These are phyloP conservation scores for Ectemnius cavifrons DNA, from an alignment of 2,888 invertebrate species.

Conservation along the genomic window DNA sequence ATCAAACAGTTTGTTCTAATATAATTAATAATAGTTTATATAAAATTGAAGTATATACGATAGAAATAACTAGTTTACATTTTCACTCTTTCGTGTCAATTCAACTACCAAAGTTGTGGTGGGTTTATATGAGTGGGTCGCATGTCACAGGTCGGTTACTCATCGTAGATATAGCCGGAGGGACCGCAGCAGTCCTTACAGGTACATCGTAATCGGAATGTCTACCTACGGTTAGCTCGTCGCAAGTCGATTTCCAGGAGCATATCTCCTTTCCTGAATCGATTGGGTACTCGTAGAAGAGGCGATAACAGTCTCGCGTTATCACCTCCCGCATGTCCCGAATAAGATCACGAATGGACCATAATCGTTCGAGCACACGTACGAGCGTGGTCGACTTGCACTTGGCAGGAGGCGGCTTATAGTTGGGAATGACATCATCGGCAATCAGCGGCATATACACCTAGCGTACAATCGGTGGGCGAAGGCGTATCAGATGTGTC, in stretches of 20 bases:
- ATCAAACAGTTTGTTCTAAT: no score
- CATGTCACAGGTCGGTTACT: background rate
- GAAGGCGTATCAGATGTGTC: conserved; percentile 75
- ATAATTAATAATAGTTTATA: no score
- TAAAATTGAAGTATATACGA: no score
- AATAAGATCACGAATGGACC: conserved; percentile 26
- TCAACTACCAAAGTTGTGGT: no score
- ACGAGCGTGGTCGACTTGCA: conserved; percentile 46
- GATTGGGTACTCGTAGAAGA: background rate
- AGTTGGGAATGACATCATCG: conserved; percentile 75
- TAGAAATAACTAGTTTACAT: no score
- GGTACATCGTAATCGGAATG: background rate
- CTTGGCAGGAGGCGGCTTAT: conserved; percentile 61
- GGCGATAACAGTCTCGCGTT: conserved; percentile 28
- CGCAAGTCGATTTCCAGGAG: no score
- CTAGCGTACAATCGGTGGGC: conserved; percentile 72
- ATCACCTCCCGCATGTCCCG: conserved; percentile 28
- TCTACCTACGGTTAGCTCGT: no score
- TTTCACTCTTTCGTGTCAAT: no score
- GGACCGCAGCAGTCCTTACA: background rate
- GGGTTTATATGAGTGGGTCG: background rate
- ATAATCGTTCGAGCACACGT: background rate
- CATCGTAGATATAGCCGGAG: background rate
- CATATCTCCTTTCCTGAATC: no score
- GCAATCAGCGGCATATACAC: conserved; percentile 68